Evolutionary conservation across 35 echinoderm and acorn worm species (phyloP).

Genomic region (Heliocidaris erythrogramma): DNA sequence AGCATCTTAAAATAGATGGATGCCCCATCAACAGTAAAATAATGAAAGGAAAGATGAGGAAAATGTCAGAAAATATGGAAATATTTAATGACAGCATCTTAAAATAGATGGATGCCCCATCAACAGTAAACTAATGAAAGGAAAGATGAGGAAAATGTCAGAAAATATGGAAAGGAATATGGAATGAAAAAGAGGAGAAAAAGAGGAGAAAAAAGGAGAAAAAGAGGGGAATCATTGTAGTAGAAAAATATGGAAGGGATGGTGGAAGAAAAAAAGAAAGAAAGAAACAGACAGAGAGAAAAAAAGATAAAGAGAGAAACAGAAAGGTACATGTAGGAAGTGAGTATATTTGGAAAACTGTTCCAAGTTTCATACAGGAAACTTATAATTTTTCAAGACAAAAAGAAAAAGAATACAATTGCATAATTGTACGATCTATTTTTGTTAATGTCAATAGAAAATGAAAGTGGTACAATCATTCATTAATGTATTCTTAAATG

Average conservation of each 20-base stretch:
- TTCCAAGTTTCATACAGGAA: not conserved
- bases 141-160: not conserved
- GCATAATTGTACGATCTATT: not conserved
- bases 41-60: not conserved
- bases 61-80: not conserved
- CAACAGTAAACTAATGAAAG: not conserved
- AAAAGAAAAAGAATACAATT: not conserved
- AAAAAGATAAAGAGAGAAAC: not conserved
- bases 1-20: not conserved
- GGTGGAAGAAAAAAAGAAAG: constrained; percentile 43
- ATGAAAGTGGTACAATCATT: not conserved
- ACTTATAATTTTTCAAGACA: not conserved
- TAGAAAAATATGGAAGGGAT: not conserved
- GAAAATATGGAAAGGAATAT: not conserved
- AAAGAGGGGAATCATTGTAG: not conserved
- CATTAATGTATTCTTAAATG: not conserved
- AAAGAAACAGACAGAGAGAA: constrained; percentile 27
- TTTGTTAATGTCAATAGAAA: not conserved
- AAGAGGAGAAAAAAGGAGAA: not conserved
- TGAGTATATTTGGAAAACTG: not conserved
- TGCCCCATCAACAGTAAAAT: not conserved
- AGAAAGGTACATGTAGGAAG: not conserved
- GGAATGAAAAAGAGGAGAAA: not conserved
- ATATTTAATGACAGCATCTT: not conserved
- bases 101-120: constrained; percentile 4